phyloP scores from a whole-genome alignment of 2,888 invertebrate species.

The Troides aeacus region DNA sequence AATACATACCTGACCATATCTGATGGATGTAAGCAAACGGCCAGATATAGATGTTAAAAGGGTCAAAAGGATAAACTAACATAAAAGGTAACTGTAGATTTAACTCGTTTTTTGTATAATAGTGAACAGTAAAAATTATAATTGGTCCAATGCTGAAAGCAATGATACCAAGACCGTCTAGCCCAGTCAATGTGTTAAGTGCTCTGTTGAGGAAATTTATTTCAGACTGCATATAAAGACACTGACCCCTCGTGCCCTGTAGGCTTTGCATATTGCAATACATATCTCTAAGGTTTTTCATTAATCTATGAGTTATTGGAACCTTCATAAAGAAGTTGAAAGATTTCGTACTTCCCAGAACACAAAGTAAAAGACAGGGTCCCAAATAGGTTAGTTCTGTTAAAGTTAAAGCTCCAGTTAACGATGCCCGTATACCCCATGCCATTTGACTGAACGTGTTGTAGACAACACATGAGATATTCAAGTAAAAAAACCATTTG shows the following conservation, averaged over 20 bases:
- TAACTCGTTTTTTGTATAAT: constrained; percentile 9
- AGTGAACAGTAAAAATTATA: constrained; percentile 8
- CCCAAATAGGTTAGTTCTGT: constrained; percentile 11
- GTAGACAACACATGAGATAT: background rate
- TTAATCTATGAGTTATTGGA: background rate
- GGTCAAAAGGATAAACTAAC: constrained; percentile 26
- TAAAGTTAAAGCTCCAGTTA: constrained; percentile 8
- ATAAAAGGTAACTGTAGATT: constrained; percentile 20
- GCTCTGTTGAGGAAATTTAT: constrained; percentile 17
- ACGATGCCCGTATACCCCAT: constrained; percentile 3
- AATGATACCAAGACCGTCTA: constrained; percentile 12
- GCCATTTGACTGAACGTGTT: constrained; percentile 7
- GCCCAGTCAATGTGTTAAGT: constrained; percentile 4
- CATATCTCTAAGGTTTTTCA: background rate
- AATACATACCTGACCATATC: constrained; percentile 28
- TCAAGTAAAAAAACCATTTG: constrained; percentile 15
- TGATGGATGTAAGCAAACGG: constrained; percentile 28
- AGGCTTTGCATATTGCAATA: background rate
- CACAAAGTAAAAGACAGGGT: constrained; percentile 10
- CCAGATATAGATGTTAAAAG: constrained; percentile 20
- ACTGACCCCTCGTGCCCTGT: background rate
- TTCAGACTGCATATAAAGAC: background rate
- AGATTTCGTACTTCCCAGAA: constrained; percentile 19
- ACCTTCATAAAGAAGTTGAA: constrained; percentile 16
- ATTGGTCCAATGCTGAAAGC: constrained; percentile 23